Conservation (phyloP, 2,888 invertebrate genomes). For the Serrognathus titanus region DNA sequence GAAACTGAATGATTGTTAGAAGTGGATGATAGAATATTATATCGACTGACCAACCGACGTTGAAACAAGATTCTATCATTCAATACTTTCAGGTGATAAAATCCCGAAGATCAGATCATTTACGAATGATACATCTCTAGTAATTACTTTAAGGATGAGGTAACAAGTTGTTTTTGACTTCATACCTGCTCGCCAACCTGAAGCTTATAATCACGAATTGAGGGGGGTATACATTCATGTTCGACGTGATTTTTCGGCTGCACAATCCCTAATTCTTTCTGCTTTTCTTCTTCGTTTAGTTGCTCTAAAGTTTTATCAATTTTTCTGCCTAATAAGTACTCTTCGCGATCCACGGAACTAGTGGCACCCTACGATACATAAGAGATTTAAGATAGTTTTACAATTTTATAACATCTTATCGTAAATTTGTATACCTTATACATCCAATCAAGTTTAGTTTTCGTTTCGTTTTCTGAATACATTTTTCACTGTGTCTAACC, state of each 20-base stretch:
- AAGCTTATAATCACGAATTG: conserved; percentile 53
- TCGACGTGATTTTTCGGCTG: conserved; percentile 65
- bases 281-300: conserved; percentile 57
- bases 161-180: conserved; percentile 5
- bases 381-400: conserved; percentile 2
- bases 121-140: too few relatives aligned
- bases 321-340: conserved; percentile 80
- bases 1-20: too few relatives aligned
- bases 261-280: conserved; percentile 40
- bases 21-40: too few relatives aligned
- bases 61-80: too few relatives aligned
- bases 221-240: conserved; percentile 75
- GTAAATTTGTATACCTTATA: conserved; percentile 60
- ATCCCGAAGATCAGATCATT: too few relatives aligned
- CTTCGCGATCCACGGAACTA: conserved; percentile 72
- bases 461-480: conserved; percentile 44
- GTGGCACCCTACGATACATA: conserved; percentile 53
- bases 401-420: not conserved
- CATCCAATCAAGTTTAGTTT: conserved; percentile 82
- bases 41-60: too few relatives aligned
- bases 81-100: too few relatives aligned
- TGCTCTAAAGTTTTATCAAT: conserved; percentile 78
- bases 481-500: conserved; percentile 17
- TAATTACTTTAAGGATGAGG: not conserved
- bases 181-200: conserved; percentile 34